Percentiles rank a stretch among this genome's conserved stretches.
Evolutionary conservation across 1,140 invertebrate genomes (phyloP).

Genomic region (Neomicropteryx cornuta): DNA sequence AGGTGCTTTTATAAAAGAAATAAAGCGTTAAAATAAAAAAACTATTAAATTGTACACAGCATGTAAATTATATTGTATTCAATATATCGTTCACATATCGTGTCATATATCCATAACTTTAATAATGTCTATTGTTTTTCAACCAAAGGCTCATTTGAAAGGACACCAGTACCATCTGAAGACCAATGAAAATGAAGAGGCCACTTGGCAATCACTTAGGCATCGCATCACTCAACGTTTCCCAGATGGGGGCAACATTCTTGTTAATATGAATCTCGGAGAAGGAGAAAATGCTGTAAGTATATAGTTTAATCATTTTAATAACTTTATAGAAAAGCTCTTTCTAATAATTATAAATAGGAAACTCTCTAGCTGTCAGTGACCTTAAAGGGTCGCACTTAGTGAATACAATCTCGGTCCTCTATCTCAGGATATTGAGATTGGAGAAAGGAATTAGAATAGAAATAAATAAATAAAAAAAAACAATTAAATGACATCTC

Average conservation of each 20-base stretch:
- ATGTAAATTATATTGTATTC: too few relatives aligned
- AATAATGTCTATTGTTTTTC: too few relatives aligned
- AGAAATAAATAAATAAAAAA: too few relatives aligned
- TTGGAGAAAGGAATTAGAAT: too few relatives aligned
- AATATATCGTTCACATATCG: slow-evolving; percentile 16
- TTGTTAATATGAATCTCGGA: slow-evolving; percentile 51
- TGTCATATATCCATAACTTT: slow-evolving; percentile 19
- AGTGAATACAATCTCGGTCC: too few relatives aligned
- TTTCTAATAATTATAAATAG: background rate
- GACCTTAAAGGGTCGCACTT: too few relatives aligned
- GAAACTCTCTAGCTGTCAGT: background rate
- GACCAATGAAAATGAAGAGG: slow-evolving; percentile 52
- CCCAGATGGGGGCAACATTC: slow-evolving; percentile 41
- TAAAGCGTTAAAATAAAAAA: too few relatives aligned
- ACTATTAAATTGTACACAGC: too few relatives aligned
- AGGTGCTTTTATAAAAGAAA: too few relatives aligned
- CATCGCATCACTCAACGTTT: slow-evolving; percentile 44
- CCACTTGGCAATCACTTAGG: slow-evolving; percentile 46
- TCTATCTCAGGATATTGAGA: too few relatives aligned
- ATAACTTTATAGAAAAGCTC: too few relatives aligned
- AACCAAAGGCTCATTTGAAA: slow-evolving; percentile 30
- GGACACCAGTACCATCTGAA: slow-evolving; percentile 46
- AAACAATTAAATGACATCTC: too few relatives aligned
- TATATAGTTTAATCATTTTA: slow-evolving; percentile 10
- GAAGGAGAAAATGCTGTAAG: slow-evolving; percentile 52